These are phyloP conservation scores for Micromesistius poutassou DNA, from an alignment of 2,797 vertebrate genomes.

Conservation along the genomic window DNA sequence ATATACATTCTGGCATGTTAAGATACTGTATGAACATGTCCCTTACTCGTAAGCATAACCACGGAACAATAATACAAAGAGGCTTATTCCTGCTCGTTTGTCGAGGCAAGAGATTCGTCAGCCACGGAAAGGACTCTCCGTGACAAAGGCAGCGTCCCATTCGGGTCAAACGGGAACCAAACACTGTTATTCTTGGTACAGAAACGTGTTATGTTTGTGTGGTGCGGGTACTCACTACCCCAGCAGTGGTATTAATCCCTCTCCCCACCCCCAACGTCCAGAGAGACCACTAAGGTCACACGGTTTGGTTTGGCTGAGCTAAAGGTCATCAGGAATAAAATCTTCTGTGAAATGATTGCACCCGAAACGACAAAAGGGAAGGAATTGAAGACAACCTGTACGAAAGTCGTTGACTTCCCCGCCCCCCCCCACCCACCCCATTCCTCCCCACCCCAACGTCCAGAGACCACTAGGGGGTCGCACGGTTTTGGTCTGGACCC, in stretches of 20 bases:
- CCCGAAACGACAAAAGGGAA: background rate
- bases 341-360: background rate
- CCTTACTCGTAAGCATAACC: background rate
- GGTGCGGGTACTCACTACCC: background rate
- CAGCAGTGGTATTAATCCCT: background rate
- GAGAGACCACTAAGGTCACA: too few species aligned
- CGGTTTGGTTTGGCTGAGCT: background rate
- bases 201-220: background rate
- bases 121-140: background rate
- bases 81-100: background rate
- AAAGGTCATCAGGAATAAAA: conserved; percentile 22
- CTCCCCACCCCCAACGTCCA: too few species aligned
- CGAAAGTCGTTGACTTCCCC: background rate
- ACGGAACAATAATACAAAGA: background rate
- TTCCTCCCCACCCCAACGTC: background rate
- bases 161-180: background rate
- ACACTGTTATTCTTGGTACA: background rate
- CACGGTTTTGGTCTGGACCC: background rate
- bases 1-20: background rate
- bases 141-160: background rate
- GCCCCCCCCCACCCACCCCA: background rate
- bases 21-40: background rate
- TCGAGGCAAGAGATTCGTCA: background rate
- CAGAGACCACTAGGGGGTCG: background rate
- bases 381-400: background rate